phyloP scores from a whole-genome alignment of 1,140 invertebrate genomes.

The Drosophila lacertosa region DNA sequence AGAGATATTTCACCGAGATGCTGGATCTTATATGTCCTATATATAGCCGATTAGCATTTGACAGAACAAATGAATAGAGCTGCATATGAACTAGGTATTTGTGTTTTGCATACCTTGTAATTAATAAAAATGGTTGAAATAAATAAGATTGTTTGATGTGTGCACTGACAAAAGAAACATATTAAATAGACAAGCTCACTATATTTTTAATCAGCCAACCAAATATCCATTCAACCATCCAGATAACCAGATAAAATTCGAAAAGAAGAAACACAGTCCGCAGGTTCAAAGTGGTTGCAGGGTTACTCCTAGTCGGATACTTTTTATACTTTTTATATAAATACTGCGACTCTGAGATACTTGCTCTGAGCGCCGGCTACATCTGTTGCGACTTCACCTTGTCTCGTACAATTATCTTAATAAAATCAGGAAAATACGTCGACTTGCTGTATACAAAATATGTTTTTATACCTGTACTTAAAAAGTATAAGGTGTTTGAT shows the following conservation, averaged over 20 bases:
- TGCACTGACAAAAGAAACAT: too few relatives aligned
- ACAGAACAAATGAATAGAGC: constrained; percentile 29
- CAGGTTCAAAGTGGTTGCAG: background rate
- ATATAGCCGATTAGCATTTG: constrained; percentile 23
- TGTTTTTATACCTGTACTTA: background rate
- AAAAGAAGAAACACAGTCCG: too few relatives aligned
- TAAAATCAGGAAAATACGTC: constrained; percentile 63
- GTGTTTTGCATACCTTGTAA: background rate
- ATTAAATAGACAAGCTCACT: too few relatives aligned
- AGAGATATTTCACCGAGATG: constrained; percentile 36
- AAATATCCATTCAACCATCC: too few relatives aligned
- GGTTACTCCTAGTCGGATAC: background rate
- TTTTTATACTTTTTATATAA: background rate
- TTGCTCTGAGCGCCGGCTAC: constrained; percentile 25
- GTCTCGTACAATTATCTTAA: constrained; percentile 55
- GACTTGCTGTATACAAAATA: constrained; percentile 4
- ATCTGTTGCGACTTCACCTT: constrained; percentile 41
- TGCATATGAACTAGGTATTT: background rate
- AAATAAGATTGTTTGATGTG: background rate
- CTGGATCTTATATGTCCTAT: constrained; percentile 57
- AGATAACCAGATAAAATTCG: too few relatives aligned
- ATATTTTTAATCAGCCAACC: too few relatives aligned
- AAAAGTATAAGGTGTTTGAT: background rate
- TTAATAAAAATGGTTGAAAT: background rate
- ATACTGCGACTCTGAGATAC: background rate